These are phyloP conservation scores for Cladorhizidae sp. DNA, from an alignment of 37 sponge, comb jelly and placozoan species.

Conservation along the genomic window DNA sequence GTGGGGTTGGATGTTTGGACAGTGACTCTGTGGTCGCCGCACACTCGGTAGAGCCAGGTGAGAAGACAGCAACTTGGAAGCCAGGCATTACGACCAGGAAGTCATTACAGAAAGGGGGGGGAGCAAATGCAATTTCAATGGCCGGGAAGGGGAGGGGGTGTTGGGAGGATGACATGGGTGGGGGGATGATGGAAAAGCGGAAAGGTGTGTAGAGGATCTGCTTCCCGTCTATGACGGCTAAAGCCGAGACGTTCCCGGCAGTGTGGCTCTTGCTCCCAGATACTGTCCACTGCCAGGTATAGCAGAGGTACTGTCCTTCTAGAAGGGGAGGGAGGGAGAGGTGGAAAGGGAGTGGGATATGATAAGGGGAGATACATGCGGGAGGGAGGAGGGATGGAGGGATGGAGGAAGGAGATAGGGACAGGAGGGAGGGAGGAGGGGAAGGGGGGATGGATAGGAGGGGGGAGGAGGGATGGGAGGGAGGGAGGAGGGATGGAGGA, in stretches of 20 bases:
- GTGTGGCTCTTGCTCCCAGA: constrained; percentile 36
- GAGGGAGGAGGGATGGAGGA: too few relatives aligned
- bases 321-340: neutral
- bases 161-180: constrained; percentile 81
- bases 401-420: too few relatives aligned
- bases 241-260: constrained; percentile 33
- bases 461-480: too few relatives aligned
- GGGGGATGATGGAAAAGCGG: constrained; percentile 76
- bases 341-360: too few relatives aligned
- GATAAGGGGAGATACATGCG: too few relatives aligned
- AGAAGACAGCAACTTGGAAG: constrained; percentile 39
- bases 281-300: constrained; percentile 61
- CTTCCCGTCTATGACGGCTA: constrained; percentile 89
- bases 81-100: constrained; percentile 41
- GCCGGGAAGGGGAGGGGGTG: constrained; percentile 48
- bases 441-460: too few relatives aligned
- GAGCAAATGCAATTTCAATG: constrained; percentile 59
- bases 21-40: neutral
- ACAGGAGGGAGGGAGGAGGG: too few relatives aligned
- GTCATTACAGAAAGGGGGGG: constrained; percentile 55
- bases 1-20: constrained; percentile 2
- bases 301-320: constrained; percentile 75
- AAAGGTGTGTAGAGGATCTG: constrained; percentile 84
- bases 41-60: neutral
- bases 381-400: too few relatives aligned